These are phyloP conservation scores for Miichthys miiuy DNA, from an alignment of 2,797 vertebrate genomes.

Conservation along the genomic window DNA sequence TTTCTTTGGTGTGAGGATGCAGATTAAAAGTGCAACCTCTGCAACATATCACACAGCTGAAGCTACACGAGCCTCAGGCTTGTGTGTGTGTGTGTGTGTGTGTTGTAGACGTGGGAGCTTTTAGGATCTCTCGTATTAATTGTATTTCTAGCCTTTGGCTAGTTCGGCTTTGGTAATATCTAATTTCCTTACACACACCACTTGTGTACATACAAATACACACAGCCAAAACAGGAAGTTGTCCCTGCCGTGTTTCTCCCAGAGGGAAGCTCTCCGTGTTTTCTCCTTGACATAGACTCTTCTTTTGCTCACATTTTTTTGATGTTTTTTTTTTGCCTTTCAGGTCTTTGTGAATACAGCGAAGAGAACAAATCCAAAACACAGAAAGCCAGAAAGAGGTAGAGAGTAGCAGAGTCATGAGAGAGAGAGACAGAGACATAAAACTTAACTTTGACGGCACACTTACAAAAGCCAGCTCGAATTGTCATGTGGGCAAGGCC, in stretches of 20 bases:
- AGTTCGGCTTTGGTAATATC: slow-evolving; percentile 48
- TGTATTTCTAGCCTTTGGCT: slow-evolving; percentile 65
- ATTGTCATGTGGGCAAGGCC: background rate
- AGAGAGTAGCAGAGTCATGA: background rate
- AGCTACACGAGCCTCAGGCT: slow-evolving; percentile 44
- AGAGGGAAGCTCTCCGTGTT: slow-evolving; percentile 40
- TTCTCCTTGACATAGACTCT: slow-evolving; percentile 32
- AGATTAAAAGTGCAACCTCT: slow-evolving; percentile 74
- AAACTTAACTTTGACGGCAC: background rate
- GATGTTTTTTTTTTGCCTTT: slow-evolving; percentile 42
- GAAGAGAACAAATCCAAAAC: slow-evolving; percentile 12
- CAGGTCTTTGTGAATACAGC: slow-evolving; percentile 37
- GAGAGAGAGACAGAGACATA: background rate
- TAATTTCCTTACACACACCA: slow-evolving; percentile 10
- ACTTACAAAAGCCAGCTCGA: background rate
- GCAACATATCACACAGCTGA: slow-evolving; percentile 65
- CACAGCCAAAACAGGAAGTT: slow-evolving; percentile 13
- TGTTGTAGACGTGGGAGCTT: slow-evolving; percentile 6
- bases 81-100: slow-evolving; percentile 30
- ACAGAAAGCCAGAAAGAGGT: background rate
- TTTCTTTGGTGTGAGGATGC: slow-evolving; percentile 50
- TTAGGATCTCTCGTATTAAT: slow-evolving; percentile 54
- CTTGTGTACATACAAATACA: background rate
- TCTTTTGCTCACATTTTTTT: slow-evolving; percentile 6
- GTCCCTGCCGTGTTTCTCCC: slow-evolving; percentile 62